Conservation (phyloP, 2,113 vertebrate genomes). For the Ibidorhyncha struthersii region DNA sequence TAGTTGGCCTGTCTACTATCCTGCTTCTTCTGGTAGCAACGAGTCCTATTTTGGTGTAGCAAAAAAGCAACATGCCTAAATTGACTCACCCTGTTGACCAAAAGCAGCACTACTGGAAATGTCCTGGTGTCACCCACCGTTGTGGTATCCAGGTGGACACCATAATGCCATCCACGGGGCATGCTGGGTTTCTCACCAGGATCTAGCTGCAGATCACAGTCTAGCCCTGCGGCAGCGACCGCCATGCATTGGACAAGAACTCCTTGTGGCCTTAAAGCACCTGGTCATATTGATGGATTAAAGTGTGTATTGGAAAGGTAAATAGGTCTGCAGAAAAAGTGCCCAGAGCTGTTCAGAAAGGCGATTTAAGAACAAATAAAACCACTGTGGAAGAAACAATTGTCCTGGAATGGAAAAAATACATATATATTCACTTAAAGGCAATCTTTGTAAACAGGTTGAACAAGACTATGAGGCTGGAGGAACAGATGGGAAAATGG, state of each 20-base stretch:
- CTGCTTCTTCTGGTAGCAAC: neutral
- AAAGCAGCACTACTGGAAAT: neutral
- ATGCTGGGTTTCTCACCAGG: neutral
- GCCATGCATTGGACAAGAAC: neutral
- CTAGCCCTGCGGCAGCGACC: neutral
- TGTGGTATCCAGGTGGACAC: neutral
- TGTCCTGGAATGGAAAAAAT: neutral
- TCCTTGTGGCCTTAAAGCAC: fast-evolving
- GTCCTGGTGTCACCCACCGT: neutral
- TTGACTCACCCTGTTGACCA: fast-evolving
- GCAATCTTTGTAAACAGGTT: constrained; percentile 59
- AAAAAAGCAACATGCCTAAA: neutral
- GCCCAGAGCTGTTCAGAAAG: neutral
- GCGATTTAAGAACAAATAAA: neutral
- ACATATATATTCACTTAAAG: constrained; percentile 33
- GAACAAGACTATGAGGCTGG: constrained; percentile 56
- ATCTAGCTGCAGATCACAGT: neutral
- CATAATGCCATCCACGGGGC: neutral
- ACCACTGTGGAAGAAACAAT: neutral
- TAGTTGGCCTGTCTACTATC: neutral
- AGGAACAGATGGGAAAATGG: constrained; percentile 72
- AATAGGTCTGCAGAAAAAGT: neutral
- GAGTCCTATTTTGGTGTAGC: neutral
- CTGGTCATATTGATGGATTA: fast-evolving
- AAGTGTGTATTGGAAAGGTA: neutral